A percentile compares a stretch with the other conserved stretches of the same genome.
phyloP scores from a whole-genome alignment of 64 coral and sea anemone genomes.

The Pocillopora damicornis region DNA sequence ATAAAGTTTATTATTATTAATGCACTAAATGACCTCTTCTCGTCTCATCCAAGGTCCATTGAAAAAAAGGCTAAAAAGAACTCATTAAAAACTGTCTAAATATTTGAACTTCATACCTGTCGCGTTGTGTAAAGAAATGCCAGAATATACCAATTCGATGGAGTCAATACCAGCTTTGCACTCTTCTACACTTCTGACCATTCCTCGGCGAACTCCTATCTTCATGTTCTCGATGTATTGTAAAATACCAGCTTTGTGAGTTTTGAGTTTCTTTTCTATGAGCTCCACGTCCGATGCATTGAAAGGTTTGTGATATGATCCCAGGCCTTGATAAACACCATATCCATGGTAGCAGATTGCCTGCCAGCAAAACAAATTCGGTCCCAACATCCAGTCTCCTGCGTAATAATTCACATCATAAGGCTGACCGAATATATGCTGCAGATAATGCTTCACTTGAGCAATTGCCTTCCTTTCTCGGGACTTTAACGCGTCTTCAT shows the following conservation, averaged over 20 bases:
- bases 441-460: conserved; percentile 67
- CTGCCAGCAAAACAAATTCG: conserved; percentile 76
- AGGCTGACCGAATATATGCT: conserved; percentile 64
- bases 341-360: conserved; percentile 58
- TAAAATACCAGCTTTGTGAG: conserved; percentile 23
- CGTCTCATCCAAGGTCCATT: too few relatives aligned
- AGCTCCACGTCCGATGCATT: conserved; percentile 33
- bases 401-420: conserved; percentile 83
- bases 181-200: conserved; percentile 62
- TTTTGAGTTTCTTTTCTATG: conserved; percentile 40
- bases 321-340: conserved; percentile 40
- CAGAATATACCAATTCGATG: conserved; percentile 51
- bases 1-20: too few relatives aligned
- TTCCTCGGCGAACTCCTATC: neutral
- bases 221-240: conserved; percentile 80
- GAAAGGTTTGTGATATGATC: conserved; percentile 46
- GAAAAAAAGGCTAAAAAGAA: too few relatives aligned
- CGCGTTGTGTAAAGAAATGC: conserved; percentile 51
- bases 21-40: too few relatives aligned
- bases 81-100: too few relatives aligned
- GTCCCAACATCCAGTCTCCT: conserved; percentile 82
- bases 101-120: conserved; percentile 51
- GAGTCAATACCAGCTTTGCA: conserved; percentile 67
- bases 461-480: conserved; percentile 68
- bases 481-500: conserved; percentile 49